Conservation (phyloP, 2,113 vertebrate species). For the Hippocampus barbouri region DNA sequence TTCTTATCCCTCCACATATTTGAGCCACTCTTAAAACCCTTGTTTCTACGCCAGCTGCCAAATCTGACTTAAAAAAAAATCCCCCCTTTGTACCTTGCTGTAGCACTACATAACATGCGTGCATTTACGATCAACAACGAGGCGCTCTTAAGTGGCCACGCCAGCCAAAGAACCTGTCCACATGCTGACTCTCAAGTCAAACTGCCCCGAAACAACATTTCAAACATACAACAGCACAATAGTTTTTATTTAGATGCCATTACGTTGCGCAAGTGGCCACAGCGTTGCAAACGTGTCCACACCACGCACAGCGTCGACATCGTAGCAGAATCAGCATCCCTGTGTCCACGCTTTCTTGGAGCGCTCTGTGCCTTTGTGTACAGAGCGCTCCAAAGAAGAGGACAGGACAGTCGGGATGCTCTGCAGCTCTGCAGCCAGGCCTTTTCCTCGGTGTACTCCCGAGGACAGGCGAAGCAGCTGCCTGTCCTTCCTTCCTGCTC, state of each 20-base stretch:
- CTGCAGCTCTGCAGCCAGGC: conserved; percentile 44
- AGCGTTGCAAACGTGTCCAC: neutral
- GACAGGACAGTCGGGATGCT: conserved; percentile 67
- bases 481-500: conserved; percentile 66
- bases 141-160: no score
- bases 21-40: no score
- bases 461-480: conserved; percentile 69
- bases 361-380: no score
- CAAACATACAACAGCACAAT: neutral
- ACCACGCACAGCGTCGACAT: neutral
- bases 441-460: conserved; percentile 61
- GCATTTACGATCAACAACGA: no score
- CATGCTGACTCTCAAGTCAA: neutral
- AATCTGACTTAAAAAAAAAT: no score
- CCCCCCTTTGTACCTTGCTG: no score
- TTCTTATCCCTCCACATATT: neutral
- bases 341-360: no score
- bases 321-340: neutral
- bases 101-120: no score
- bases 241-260: neutral
- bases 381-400: conserved; percentile 32
- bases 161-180: neutral
- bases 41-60: no score
- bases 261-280: neutral
- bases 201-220: neutral